Base-by-base conservation (phyloP, 2,797 vertebrate genomes). In the Cirrhinus mrigala region DNA sequence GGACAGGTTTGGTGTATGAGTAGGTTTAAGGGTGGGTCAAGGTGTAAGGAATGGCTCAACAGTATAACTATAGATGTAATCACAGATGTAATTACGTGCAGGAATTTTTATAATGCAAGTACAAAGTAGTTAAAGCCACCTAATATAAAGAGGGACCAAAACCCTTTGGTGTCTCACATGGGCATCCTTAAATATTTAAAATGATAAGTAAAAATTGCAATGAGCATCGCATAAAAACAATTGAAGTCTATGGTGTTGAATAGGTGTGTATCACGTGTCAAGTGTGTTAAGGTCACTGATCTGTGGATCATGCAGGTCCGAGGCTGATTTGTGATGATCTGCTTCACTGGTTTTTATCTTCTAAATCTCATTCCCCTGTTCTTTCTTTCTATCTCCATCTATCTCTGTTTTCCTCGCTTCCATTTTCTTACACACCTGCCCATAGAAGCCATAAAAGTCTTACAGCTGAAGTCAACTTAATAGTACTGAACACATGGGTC, bases 281-380 rank as follows among this genome's bases (percentile, higher is more conserved):
- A 14, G 37, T 62, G 58, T 79, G n/a, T 46, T 48, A 33, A 83
- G n/a, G 14, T 54, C 79, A 60, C 33, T 86, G 56, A 79, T 82
- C 56, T 37, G 46, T 64, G 83, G 52, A 46, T 40, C 33, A 73
- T 46, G 24, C 11, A 4, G 69, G 54, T 75, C 62, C 68, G 56
- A 70, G 16, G 70, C 37, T 80, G 64, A 52, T 99, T 94, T 98
- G 97, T 97, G 95, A 88, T 86, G 44, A 85, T 89, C 85, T 76
- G 58, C 89, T 79, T 90, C 86, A 37, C 27, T 91, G 86, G 89
- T 81, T 91, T 82, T 75, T 81, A 81, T 66, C 68, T 64, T 79
- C 44, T 71, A 24, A 79, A 60, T 80, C 56, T 50, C 11, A 66
- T 74, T 44, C 40, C 37, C 24, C 50, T 37, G 20, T 40, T 76